Conservation (phyloP, 1,140 invertebrate species). For the Acromyrmex heyeri region DNA sequence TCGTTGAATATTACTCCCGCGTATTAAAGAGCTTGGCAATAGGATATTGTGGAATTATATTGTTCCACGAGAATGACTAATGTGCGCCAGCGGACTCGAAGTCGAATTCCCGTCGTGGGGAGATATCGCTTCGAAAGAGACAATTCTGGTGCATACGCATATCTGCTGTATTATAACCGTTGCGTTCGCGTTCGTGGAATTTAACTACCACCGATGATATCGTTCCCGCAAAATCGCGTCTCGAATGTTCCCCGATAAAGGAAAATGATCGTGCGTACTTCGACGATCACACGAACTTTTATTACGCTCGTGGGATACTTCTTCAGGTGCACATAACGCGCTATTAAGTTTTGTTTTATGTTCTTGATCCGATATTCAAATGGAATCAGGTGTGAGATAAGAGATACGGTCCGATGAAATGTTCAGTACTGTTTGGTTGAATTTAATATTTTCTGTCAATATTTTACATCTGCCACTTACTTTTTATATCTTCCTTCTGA, state of each 20-base stretch:
- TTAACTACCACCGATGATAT: constrained; percentile 13
- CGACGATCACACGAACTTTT: not conserved
- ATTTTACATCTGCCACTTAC: not conserved
- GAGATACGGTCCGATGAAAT: not conserved
- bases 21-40: constrained; percentile 8
- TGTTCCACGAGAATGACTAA: constrained; percentile 12
- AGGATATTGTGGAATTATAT: constrained; percentile 3
- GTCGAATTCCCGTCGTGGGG: constrained; percentile 12
- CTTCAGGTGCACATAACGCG: not conserved
- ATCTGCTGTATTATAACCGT: not conserved
- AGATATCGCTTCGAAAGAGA: not conserved
- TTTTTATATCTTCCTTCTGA: not conserved
- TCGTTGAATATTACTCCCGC: not conserved
- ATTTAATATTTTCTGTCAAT: not conserved
- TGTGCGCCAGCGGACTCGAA: not conserved
- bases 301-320: not conserved
- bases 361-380: not conserved
- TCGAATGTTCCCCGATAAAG: constrained; percentile 17
- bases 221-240: not conserved
- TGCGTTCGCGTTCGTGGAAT: not conserved
- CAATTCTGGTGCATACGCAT: not conserved
- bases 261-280: constrained; percentile 29
- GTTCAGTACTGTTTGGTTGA: not conserved
- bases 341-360: not conserved
- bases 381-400: not conserved